These are phyloP conservation scores for Nannoperca obscura DNA, from an alignment of 2,797 vertebrate species.

Conservation along the genomic window DNA sequence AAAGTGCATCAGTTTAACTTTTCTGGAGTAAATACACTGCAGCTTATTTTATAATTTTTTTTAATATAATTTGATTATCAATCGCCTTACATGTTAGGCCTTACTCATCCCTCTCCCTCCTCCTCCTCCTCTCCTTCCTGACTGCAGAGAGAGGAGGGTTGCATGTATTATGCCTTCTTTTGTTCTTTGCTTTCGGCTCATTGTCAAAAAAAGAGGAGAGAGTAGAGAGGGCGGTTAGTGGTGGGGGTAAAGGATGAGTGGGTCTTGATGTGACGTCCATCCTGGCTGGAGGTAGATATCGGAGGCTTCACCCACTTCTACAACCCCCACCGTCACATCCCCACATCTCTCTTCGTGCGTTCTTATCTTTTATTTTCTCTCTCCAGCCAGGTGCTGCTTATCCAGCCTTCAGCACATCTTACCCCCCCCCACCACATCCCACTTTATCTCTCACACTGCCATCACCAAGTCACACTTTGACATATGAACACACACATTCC, in stretches of 20 bases:
- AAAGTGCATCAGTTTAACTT: neutral
- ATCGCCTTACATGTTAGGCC: conserved; percentile 33
- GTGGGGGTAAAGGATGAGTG: conserved; percentile 33
- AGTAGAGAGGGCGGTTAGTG: conserved; percentile 23
- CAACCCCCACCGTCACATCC: conserved; percentile 29
- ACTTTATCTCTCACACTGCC: conserved; percentile 55
- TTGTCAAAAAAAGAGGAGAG: conserved; percentile 41
- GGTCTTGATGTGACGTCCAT: conserved; percentile 41
- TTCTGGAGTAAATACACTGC: neutral
- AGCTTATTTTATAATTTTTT: conserved; percentile 22
- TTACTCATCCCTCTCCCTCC: conserved; percentile 58
- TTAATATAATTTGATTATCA: conserved; percentile 51
- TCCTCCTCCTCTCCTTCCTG: conserved; percentile 57
- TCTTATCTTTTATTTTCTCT: conserved; percentile 69
- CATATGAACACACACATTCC: conserved; percentile 57
- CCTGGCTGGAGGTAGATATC: conserved; percentile 46
- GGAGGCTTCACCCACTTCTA: conserved; percentile 34
- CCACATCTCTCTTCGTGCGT: conserved; percentile 45
- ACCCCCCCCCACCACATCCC: conserved; percentile 14
- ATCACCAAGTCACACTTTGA: conserved; percentile 63
- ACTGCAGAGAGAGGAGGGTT: conserved; percentile 67
- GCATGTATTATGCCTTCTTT: conserved; percentile 75
- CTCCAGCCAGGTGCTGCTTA: conserved; percentile 69
- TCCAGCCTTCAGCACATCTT: conserved; percentile 65
- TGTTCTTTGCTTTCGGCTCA: conserved; percentile 71